A percentile compares a stretch with the other conserved stretches of the same genome.
Evolutionary conservation across 2,113 vertebrate species (phyloP).

Genomic region (Zosterops borbonicus): DNA sequence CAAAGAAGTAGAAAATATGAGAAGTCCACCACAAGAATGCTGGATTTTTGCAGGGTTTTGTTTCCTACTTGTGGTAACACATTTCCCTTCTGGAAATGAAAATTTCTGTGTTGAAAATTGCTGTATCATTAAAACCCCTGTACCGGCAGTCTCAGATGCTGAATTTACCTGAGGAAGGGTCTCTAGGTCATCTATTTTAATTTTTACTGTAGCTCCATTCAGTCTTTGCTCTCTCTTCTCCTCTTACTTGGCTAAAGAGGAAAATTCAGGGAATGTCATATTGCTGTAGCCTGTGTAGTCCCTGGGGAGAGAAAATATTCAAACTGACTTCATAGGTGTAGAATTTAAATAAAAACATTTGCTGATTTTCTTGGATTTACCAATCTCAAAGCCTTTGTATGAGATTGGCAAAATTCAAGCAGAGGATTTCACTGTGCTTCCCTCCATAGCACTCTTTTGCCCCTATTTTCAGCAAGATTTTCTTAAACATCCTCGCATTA

Average conservation of each 20-base stretch:
- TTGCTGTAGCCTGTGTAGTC: neutral
- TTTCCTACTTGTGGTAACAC: neutral
- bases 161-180: rapidly evolving
- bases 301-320: neutral
- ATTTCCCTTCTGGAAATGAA: neutral
- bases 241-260: neutral
- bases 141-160: neutral
- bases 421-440: neutral
- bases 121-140: neutral
- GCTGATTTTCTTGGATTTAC: neutral
- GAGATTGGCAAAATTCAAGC: neutral
- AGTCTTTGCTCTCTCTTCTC: neutral
- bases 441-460: neutral
- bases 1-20: neutral
- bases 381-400: neutral
- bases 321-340: neutral
- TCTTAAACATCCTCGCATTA: neutral
- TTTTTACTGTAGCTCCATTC: neutral
- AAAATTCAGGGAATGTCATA: neutral
- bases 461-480: neutral
- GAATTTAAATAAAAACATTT: neutral
- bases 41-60: neutral
- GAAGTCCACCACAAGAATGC: neutral
- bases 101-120: neutral
- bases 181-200: neutral